Conservation (phyloP, 2,888 invertebrate genomes). For the Sphinx pinastri region DNA sequence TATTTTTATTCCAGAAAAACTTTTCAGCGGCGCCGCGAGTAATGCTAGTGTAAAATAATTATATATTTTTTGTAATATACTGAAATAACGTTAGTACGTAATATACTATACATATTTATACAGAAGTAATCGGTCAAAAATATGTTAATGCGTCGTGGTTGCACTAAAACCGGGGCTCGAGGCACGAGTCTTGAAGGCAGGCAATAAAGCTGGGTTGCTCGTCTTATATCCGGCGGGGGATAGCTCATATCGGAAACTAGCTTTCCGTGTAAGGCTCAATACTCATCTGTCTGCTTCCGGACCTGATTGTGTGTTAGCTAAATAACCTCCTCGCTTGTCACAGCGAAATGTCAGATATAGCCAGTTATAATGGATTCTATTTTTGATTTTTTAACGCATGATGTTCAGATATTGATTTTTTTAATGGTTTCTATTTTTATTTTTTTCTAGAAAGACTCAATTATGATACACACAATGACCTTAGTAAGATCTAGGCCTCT, state of each 20-base stretch:
- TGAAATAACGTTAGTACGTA: no score
- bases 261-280: constrained; percentile 40
- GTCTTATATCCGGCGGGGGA: constrained; percentile 36
- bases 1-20: no score
- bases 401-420: no score
- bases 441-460: no score
- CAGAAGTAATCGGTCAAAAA: background rate
- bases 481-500: no score
- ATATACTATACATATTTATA: background rate
- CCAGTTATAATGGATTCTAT: no score
- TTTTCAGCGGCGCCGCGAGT: no score
- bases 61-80: no score
- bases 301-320: constrained; percentile 31
- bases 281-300: constrained; percentile 47
- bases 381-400: no score
- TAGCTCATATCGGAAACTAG: constrained; percentile 40
- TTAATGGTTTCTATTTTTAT: no score
- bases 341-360: background rate
- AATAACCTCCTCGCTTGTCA: background rate
- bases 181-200: constrained; percentile 22
- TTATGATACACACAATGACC: no score
- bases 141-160: background rate
- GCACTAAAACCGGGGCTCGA: constrained; percentile 11
- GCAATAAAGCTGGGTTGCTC: constrained; percentile 32
- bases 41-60: no score